These are phyloP conservation scores for Venusia cambrica DNA, from an alignment of 2,888 invertebrate genomes.

Conservation along the genomic window DNA sequence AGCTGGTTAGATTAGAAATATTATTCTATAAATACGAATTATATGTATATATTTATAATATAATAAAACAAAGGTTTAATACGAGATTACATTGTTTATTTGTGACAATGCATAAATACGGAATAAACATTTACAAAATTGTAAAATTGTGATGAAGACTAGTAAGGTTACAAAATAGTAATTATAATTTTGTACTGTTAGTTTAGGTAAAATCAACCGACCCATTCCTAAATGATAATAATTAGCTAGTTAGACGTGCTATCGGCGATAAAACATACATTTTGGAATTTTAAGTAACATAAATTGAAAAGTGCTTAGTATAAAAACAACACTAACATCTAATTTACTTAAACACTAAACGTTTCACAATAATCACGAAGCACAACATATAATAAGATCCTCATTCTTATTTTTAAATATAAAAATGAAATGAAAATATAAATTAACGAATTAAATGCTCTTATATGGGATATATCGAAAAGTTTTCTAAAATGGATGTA, in stretches of 20 bases:
- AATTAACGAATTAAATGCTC: constrained; percentile 24
- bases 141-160: constrained; percentile 66
- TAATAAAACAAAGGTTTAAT: constrained; percentile 39
- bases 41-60: too few species aligned
- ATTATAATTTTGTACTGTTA: constrained; percentile 28
- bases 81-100: constrained; percentile 74
- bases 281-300: constrained; percentile 16
- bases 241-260: constrained; percentile 6
- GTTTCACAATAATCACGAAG: constrained; percentile 25
- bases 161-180: constrained; percentile 39
- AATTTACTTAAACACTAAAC: constrained; percentile 26
- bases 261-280: constrained; percentile 6
- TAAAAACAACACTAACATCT: constrained; percentile 29
- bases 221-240: constrained; percentile 8
- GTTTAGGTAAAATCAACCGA: constrained; percentile 6
- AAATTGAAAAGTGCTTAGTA: constrained; percentile 22
- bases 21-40: too few species aligned
- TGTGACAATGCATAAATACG: constrained; percentile 75
- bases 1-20: too few species aligned
- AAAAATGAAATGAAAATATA: constrained; percentile 18
- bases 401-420: constrained; percentile 16
- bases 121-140: constrained; percentile 57
- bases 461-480: constrained; percentile 5
- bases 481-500: constrained; percentile 6
- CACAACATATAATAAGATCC: constrained; percentile 28